Base-by-base conservation (phyloP, 2,113 vertebrate species). In the Pseudorhombus dupliciocellatus region DNA sequence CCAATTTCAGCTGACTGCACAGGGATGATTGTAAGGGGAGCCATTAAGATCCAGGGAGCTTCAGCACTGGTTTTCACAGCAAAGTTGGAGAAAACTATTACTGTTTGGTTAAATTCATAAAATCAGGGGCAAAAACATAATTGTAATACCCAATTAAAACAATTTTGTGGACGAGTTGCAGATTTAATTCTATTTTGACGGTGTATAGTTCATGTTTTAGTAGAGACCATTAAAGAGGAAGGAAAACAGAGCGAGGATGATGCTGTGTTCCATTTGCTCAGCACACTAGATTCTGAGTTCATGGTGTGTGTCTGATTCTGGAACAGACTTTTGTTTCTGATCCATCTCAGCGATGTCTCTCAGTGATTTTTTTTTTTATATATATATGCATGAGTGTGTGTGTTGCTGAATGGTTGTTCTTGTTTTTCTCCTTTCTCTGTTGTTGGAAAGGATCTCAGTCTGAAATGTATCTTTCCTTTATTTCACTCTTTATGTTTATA, bases 221-320 rank as follows among this genome's bases (percentile, higher is more conserved):
- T 37, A 15, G 61, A 4, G 24, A 54, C 22, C 12, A 44, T 37
- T 37, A 37, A 44, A 15, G 15, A 44, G 15, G 40, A 44, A 44
- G 40, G 55, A 56, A 56, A 48, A 53, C 9, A n/a, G 51, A 44
- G 65, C 12, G 40, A 44, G 18, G 60, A 66, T 54, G 70, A 73
- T 61, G 64, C 44, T 72, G 55, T 44, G 68, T 44, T 44, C 2
- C 4, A 16, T 15, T 44, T 44, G 40, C 18, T 75, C 77, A 84
- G 65, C 40, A 48, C 54, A 37, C 55, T 73, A 68, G 48, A 56
- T 46, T 57, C 30, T 51, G 67, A 72, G 81, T 69, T 68, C 64
- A 51, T 53, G 28, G 55, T 48, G 48, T 48, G 46, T 48, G 46
- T n/a, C 46, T 44, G 40, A 44, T 44, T 44, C 40, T 44, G 40